Percentiles rank a stretch among this genome's conserved stretches.
phyloP scores from a whole-genome alignment of 2,888 invertebrate genomes.

The Adelognathus sp. region DNA sequence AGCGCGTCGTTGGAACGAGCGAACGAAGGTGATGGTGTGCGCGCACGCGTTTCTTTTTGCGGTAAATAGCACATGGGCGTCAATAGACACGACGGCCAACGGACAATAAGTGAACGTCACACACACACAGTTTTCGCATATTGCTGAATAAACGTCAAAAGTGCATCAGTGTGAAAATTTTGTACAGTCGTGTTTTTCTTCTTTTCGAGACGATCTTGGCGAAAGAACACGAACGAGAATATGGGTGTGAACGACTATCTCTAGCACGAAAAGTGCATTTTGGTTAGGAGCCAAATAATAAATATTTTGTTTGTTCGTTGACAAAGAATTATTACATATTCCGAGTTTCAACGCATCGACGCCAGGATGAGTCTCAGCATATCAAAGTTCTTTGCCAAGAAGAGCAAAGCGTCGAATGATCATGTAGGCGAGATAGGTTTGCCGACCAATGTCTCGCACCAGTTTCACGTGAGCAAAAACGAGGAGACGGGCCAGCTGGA shows the following conservation, averaged over 20 bases:
- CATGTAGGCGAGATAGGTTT: slow-evolving; percentile 88
- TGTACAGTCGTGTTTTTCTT: not conserved
- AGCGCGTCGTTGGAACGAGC: not conserved
- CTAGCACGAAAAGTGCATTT: not conserved
- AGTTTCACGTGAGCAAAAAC: slow-evolving; percentile 94
- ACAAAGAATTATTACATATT: too few species aligned
- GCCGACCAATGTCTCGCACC: slow-evolving; percentile 92
- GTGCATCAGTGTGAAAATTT: not conserved
- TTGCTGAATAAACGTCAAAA: not conserved
- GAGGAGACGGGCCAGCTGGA: slow-evolving; percentile 91
- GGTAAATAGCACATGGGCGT: slow-evolving; percentile 50
- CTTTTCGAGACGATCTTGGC: too few species aligned
- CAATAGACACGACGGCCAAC: slow-evolving; percentile 20
- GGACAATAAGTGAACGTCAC: slow-evolving; percentile 15
- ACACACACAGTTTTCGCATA: not conserved
- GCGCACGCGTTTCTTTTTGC: slow-evolving; percentile 2
- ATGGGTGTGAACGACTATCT: slow-evolving; percentile 42
- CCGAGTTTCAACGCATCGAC: slow-evolving; percentile 14
- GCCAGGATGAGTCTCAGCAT: slow-evolving; percentile 78
- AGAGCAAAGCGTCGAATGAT: slow-evolving; percentile 70
- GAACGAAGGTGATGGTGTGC: not conserved
- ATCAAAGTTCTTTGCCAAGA: slow-evolving; percentile 78
- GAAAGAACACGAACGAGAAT: not conserved
- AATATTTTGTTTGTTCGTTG: not conserved
- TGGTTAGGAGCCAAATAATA: not conserved